Evolutionary conservation across 2,113 vertebrate genomes (phyloP).

Genomic region (Zeus faber): DNA sequence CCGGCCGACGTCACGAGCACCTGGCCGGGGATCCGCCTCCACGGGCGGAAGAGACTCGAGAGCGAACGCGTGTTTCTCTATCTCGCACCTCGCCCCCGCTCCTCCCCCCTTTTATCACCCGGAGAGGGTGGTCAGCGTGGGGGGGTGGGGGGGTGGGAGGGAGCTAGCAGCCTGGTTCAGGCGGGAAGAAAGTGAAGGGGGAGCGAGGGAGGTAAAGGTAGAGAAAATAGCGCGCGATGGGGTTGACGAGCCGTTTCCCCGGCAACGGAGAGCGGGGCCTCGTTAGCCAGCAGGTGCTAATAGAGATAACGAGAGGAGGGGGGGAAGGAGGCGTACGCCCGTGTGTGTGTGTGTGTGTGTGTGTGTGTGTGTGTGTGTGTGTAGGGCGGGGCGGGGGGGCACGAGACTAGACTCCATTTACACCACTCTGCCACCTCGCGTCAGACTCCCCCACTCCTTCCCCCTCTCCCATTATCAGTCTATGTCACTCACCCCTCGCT

Average conservation of each 20-base stretch:
- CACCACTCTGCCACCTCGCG: conserved; percentile 47
- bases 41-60: not conserved
- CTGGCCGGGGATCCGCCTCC: no score
- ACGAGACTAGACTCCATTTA: conserved; percentile 49
- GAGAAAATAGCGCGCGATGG: conserved; percentile 39
- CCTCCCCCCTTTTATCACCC: no score
- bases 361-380: not conserved
- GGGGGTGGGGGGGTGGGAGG: no score
- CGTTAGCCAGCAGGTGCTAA: conserved; percentile 81
- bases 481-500: conserved; percentile 4
- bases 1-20: no score
- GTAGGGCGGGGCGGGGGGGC: not conserved
- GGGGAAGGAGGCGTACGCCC: conserved; percentile 6
- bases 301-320: conserved; percentile 74
- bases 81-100: not conserved
- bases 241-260: conserved; percentile 69
- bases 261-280: conserved; percentile 69
- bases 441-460: conserved; percentile 10
- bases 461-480: conserved; percentile 13
- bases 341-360: no score
- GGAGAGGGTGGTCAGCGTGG: no score
- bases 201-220: conserved; percentile 14
- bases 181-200: not conserved
- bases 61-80: not conserved
- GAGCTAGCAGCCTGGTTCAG: not conserved